Evolutionary conservation across 30 jellyfish, hydroid and myxozoan species (phyloP).

Genomic region (Cassiopea xamachana): DNA sequence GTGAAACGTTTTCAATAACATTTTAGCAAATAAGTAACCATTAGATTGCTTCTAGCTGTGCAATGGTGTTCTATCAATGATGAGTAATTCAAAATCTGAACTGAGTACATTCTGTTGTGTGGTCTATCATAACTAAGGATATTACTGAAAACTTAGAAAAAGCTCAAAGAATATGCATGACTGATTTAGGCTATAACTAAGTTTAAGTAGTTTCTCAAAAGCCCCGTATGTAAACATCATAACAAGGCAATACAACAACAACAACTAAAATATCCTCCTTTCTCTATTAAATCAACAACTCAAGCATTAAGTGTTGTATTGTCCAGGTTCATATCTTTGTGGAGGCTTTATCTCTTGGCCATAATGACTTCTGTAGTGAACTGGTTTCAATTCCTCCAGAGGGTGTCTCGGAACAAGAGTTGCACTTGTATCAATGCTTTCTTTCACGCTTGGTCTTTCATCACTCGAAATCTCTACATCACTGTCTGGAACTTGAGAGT

Average conservation of each 20-base stretch:
- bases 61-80: no score
- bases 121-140: neutral
- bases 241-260: constrained; percentile 23
- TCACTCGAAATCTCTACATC: constrained; percentile 28
- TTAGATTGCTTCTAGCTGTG: no score
- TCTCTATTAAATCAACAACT: constrained; percentile 3
- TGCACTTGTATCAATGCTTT: neutral
- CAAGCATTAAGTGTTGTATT: neutral
- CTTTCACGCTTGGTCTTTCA: constrained; percentile 14
- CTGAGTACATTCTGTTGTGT: neutral
- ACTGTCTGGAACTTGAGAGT: constrained; percentile 48
- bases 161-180: neutral
- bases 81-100: no score
- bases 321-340: constrained; percentile 40
- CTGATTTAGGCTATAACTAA: neutral
- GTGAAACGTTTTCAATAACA: no score
- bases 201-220: neutral
- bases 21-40: no score
- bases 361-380: constrained; percentile 38
- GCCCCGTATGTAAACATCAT: neutral
- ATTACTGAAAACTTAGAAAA: neutral
- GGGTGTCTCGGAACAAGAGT: constrained; percentile 61
- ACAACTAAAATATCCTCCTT: constrained; percentile 18
- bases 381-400: constrained; percentile 53
- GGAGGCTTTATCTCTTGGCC: constrained; percentile 27